Evolutionary conservation across 2,113 vertebrate species (phyloP), one percentile per base, ranked within the genome.

Genomic region (Xerus inauris): DNA sequence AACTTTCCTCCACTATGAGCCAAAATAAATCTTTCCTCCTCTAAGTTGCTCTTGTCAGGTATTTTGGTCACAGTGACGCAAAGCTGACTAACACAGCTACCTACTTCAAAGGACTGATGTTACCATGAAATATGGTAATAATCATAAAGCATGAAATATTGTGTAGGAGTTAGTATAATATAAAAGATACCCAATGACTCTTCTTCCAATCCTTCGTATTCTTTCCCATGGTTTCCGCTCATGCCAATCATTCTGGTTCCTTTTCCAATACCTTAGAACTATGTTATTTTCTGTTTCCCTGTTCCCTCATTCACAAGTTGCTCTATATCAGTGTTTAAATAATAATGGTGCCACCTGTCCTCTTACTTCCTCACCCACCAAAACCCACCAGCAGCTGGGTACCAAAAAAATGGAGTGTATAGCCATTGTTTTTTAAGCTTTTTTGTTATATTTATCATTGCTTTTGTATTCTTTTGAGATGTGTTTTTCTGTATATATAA

Each of bases 401-500:
- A 40, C 35, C 76, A 87, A 86, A 62, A 26, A 75, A 76, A 65
- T 22, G 24, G 3, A 45, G 8, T 20, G 71, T 24, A 84, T 16
- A 94, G 38, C n/a, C 59, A 94, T 81, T 89, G n/a, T 45, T 84
- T 82, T 83, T 88, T 82, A 51, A 94, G 26, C 28, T 59, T 57
- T 80, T 54, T 65, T 83, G 17, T 75, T 89, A 49, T 85, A 92
- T 92, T 97, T 93, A 32, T 84, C 49, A 88, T 85, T 91, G 20
- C n/a, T 87, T 93, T 81, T 88, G 10, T 72, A 79, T 88, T 86
- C 59, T 88, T 95, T 86, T 92, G 51, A 95, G 88, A 73, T 83
- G 73, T 57, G 82, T 88, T 91, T 97, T 91, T 7, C 65, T 96
- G 10, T 88, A 82, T 82, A 71, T 87, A 85, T 71, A 96, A 89